Evolutionary conservation across 1,140 invertebrate genomes (phyloP).

Genomic region (Drosophila pectinifera): DNA sequence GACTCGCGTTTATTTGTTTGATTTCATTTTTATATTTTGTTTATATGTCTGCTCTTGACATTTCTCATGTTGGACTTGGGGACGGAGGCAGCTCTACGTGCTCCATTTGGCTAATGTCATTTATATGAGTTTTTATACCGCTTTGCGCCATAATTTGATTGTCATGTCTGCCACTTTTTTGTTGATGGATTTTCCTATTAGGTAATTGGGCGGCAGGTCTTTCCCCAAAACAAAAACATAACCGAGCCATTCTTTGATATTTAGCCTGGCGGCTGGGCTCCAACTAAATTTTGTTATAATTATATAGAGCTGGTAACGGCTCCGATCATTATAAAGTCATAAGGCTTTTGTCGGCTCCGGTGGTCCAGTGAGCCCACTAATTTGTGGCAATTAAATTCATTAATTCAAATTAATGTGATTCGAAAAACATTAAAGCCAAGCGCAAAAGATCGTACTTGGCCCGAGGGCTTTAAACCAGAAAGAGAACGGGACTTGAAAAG

Average conservation of each 20-base stretch:
- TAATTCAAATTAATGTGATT: constrained; percentile 83
- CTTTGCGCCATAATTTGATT: constrained; percentile 50
- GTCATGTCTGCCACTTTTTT: constrained; percentile 39
- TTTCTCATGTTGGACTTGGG: constrained; percentile 8
- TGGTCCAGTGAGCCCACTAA: constrained; percentile 55
- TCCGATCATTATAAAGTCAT: constrained; percentile 62
- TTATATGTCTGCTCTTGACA: constrained; percentile 36
- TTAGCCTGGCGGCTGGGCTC: constrained; percentile 1
- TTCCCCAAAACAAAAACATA: constrained; percentile 2
- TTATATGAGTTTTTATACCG: constrained; percentile 54
- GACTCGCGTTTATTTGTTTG: constrained; percentile 53
- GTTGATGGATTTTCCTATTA: constrained; percentile 40
- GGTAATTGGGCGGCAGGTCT: constrained; percentile 30
- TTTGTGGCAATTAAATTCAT: constrained; percentile 80
- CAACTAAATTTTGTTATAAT: constrained; percentile 49
- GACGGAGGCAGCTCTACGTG: constrained; percentile 33
- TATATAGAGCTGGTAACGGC: constrained; percentile 66
- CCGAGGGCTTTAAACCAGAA: constrained; percentile 28
- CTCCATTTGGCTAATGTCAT: constrained; percentile 61
- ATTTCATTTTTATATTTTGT: constrained; percentile 68
- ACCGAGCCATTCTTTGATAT: constrained; percentile 1
- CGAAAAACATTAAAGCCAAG: constrained; percentile 63
- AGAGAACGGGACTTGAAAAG: constrained; percentile 27
- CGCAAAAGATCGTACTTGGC: constrained; percentile 41
- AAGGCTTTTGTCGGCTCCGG: constrained; percentile 61